These are phyloP conservation scores for Argyresthia goedartella DNA, from an alignment of 2,888 invertebrate genomes.

Conservation along the genomic window DNA sequence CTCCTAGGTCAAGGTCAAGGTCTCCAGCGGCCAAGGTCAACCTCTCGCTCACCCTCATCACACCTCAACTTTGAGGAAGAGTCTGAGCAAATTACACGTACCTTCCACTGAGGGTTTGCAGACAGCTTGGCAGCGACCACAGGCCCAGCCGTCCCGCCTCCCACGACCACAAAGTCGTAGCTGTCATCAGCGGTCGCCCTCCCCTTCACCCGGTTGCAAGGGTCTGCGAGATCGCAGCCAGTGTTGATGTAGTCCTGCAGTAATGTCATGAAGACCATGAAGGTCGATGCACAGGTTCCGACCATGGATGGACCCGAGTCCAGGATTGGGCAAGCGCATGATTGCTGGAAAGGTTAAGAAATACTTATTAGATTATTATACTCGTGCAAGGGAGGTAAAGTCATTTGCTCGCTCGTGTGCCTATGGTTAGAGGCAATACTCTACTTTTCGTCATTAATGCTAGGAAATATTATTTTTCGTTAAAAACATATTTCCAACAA, in stretches of 20 bases:
- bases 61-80: no score
- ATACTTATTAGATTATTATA: no score
- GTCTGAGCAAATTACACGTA: conserved; percentile 13
- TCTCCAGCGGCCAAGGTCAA: no score
- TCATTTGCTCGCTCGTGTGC: no score
- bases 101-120: conserved; percentile 75
- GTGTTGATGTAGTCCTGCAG: conserved; percentile 73
- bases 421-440: no score
- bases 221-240: conserved; percentile 69
- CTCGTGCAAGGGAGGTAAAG: no score
- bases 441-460: no score
- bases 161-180: conserved; percentile 77
- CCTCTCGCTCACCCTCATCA: no score
- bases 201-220: conserved; percentile 70
- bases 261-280: conserved; percentile 75
- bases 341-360: no score
- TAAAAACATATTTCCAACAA: no score
- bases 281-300: conserved; percentile 70
- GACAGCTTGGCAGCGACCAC: conserved; percentile 75
- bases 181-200: conserved; percentile 43
- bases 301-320: conserved; percentile 72
- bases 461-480: no score
- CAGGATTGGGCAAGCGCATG: conserved; percentile 66
- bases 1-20: no score
- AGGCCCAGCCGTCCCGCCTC: conserved; percentile 76